Evolutionary conservation across 2,888 invertebrate species (phyloP), one percentile per base, ranked within the genome.

Genomic region (Phlogophora meticulosa): DNA sequence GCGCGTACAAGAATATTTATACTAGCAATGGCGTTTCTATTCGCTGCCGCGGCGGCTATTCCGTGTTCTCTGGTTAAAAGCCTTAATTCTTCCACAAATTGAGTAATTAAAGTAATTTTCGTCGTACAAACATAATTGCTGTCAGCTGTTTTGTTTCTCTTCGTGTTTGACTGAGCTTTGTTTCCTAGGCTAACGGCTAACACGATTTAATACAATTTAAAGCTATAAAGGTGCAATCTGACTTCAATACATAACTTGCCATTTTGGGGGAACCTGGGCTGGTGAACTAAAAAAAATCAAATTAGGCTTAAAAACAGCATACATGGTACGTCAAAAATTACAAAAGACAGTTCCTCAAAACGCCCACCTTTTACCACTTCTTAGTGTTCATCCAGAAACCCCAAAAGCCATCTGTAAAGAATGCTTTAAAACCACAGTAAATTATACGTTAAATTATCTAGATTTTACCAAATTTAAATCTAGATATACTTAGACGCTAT

Each of bases 81-180:
- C 57, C 38, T 43, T 42, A 42, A 53, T 71, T 66, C 53, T 65
- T 72, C 24, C 15, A n/a, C 24, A 65, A 70, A 72, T 72, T 53
- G 42, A 65, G 71, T 72, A 72, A 72, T 72, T 65, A 72, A 51
- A 58, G 58, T 55, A 53, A 71, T 71, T 71, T 71, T 65, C 70
- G 52, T 58, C 66, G 72, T 72, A 22, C 55, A 43, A 17, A 65
- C 52, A 38, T 65, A 71, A 72, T 72, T 65, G 43, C 20, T 55
- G 46, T 1, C 13, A 43, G 36, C 42, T 42, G 38, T 70, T 70
- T 70, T 22, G 71, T 56, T 64, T 20, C 36, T 63, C 34, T 70
- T 70, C 71, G 71, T 70, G 55, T 70, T 69, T 32, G 17, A 52
- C 24, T 56, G 22, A 49, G 36, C 15, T 51, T 56, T 64, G 42